Evolutionary conservation across 2,888 invertebrate genomes (phyloP).

Genomic region (Platycheirus rosarum): DNA sequence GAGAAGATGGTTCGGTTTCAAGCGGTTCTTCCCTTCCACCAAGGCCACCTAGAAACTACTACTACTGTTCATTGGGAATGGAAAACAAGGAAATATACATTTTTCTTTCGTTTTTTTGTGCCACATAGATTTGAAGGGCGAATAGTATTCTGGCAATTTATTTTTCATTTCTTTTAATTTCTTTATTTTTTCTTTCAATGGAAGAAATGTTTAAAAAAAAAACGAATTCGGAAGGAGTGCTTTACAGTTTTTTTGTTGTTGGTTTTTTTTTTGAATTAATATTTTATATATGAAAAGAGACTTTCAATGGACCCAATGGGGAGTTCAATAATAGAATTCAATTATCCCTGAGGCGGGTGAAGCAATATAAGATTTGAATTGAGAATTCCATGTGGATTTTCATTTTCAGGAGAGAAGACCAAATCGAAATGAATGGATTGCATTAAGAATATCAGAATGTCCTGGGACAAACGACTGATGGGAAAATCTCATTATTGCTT

Average conservation of each 20-base stretch:
- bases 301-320: conserved; percentile 45
- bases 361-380: conserved; percentile 60
- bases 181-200: conserved; percentile 12
- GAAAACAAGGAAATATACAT: conserved; percentile 47
- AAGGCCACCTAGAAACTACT: no score
- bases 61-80: conserved; percentile 35
- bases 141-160: conserved; percentile 12
- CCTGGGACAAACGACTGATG: conserved; percentile 27
- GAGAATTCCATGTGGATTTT: conserved; percentile 38
- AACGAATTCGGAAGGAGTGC: conserved; percentile 43
- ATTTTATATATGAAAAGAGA: conserved; percentile 44
- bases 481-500: conserved; percentile 31
- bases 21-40: conserved; percentile 33
- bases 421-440: conserved; percentile 27
- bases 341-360: conserved; percentile 47
- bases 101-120: background rate
- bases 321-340: conserved; percentile 61
- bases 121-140: conserved; percentile 6
- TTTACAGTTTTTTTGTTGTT: conserved; percentile 16
- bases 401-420: conserved; percentile 3
- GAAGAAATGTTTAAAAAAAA: no score
- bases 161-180: conserved; percentile 33
- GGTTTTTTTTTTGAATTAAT: conserved; percentile 28
- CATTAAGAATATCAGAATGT: conserved; percentile 29
- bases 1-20: conserved; percentile 34